Percentiles rank a stretch among this genome's conserved stretches.
Conservation (phyloP, 2,797 vertebrate genomes). For the Lerista edwardsae region DNA sequence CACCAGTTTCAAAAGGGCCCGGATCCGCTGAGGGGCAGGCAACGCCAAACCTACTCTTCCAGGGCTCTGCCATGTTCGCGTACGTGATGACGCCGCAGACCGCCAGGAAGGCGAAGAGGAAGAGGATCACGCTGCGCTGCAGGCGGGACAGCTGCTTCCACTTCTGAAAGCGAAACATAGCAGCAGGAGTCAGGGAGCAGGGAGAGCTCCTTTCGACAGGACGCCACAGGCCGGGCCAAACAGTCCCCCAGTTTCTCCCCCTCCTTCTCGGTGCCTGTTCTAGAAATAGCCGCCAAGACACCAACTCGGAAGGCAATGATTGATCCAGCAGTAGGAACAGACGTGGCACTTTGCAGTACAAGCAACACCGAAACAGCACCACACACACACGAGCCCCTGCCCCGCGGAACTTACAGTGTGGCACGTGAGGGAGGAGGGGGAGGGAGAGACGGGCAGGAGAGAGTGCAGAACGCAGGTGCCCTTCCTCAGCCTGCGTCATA, state of each 20-base stretch:
- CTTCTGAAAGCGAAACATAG: constrained; percentile 78
- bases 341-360: background rate
- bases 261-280: background rate
- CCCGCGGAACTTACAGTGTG: no score
- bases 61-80: constrained; percentile 77
- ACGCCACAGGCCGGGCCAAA: background rate
- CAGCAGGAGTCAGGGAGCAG: background rate
- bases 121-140: constrained; percentile 87
- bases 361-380: no score
- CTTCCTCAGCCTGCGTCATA: no score
- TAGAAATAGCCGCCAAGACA: no score
- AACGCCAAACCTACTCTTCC: constrained; percentile 79
- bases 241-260: background rate
- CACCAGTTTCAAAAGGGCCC: no score
- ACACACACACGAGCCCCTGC: no score
- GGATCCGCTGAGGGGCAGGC: no score
- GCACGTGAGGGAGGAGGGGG: no score
- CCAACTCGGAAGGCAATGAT: background rate
- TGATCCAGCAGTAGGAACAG: background rate
- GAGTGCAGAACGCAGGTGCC: no score
- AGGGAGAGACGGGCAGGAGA: no score
- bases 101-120: constrained; percentile 78
- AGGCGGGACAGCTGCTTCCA: constrained; percentile 95
- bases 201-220: background rate
- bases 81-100: constrained; percentile 83